Conservation (phyloP, 2,113 vertebrate species). For the Axis porcinus region DNA sequence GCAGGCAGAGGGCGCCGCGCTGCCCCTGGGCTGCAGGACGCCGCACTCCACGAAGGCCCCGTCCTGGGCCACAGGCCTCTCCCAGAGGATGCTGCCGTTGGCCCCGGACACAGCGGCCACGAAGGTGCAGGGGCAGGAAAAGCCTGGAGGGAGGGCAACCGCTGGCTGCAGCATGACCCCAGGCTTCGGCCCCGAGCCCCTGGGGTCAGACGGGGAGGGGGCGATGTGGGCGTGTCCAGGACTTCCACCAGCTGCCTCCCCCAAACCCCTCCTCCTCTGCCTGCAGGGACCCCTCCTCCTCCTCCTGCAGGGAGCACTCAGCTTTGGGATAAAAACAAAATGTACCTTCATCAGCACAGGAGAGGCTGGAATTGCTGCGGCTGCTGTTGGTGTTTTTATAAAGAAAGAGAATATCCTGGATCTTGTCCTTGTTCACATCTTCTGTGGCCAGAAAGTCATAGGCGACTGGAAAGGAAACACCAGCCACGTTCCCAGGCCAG, state of each 20-base stretch:
- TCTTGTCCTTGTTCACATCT: constrained; percentile 85
- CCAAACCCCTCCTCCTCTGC: background rate
- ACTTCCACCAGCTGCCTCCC: background rate
- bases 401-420: constrained; percentile 90
- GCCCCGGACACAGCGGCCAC: constrained; percentile 87
- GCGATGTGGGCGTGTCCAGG: background rate
- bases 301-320: background rate
- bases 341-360: constrained; percentile 86
- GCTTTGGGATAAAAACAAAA: background rate
- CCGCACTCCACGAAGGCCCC: constrained; percentile 86
- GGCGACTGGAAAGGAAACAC: constrained; percentile 79
- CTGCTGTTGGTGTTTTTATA: constrained; percentile 77
- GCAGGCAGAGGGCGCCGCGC: constrained; percentile 74
- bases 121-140: constrained; percentile 86
- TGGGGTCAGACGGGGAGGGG: background rate
- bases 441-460: constrained; percentile 86
- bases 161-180: background rate
- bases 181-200: background rate
- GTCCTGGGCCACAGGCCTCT: constrained; percentile 80
- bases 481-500: background rate
- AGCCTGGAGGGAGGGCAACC: constrained; percentile 76
- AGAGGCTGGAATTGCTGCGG: constrained; percentile 73
- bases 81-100: constrained; percentile 86
- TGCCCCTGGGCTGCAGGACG: constrained; percentile 18
- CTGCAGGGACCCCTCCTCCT: background rate